A percentile compares a stretch with the other conserved stretches of the same genome.
Evolutionary conservation across 2,888 invertebrate genomes (phyloP).

Genomic region (Acronicta leporina): DNA sequence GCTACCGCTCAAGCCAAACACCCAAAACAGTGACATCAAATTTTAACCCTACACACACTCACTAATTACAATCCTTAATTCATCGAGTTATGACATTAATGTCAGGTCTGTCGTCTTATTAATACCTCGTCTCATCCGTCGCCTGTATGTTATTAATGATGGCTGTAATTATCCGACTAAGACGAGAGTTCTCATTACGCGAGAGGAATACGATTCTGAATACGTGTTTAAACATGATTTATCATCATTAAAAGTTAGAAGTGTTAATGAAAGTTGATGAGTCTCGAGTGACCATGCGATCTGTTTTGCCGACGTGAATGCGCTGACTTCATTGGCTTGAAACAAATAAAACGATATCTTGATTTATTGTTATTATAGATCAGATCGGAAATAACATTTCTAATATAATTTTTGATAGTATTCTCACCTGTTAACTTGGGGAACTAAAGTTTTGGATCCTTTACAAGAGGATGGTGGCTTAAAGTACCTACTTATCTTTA

Average conservation of each 20-base stretch:
- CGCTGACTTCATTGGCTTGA: constrained; percentile 40
- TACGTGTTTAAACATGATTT: constrained; percentile 73
- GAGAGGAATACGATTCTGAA: constrained; percentile 71
- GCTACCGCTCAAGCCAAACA: not conserved
- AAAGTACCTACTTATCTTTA: too few species aligned
- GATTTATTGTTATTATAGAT: not conserved
- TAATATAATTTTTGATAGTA: too few species aligned
- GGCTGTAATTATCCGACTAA: constrained; percentile 77
- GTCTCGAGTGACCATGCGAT: constrained; percentile 60
- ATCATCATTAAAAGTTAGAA: constrained; percentile 80
- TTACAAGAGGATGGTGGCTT: too few species aligned
- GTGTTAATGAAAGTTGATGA: constrained; percentile 70
- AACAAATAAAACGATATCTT: constrained; percentile 17
- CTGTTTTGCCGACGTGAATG: constrained; percentile 27
- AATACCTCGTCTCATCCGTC: constrained; percentile 74
- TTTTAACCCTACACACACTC: constrained; percentile 47
- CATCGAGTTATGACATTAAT: constrained; percentile 71
- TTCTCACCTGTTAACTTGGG: too few species aligned
- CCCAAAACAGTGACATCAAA: constrained; percentile 17
- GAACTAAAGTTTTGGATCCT: too few species aligned
- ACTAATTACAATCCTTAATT: constrained; percentile 60
- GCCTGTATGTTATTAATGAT: constrained; percentile 79
- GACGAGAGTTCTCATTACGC: constrained; percentile 68
- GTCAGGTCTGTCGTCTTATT: constrained; percentile 72
- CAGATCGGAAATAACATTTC: too few species aligned